Evolutionary conservation across 2,888 invertebrate species (phyloP).

Genomic region (Pseudococcus viburni): DNA sequence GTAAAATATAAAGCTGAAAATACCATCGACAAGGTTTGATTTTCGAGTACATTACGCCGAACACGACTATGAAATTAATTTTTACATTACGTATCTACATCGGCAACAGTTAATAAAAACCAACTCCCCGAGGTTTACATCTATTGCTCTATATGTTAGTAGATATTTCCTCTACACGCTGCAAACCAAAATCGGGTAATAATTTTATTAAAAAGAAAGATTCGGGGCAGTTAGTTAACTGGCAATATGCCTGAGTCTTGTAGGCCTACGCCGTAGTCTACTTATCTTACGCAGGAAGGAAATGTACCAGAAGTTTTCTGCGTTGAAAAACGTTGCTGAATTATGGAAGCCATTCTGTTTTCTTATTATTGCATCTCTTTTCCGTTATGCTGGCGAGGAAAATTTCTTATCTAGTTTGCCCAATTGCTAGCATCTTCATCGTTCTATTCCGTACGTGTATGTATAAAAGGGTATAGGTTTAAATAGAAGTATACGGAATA

Average conservation of each 20-base stretch:
- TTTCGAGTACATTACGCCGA: not conserved
- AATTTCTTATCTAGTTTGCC: slow-evolving; percentile 52
- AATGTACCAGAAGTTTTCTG: slow-evolving; percentile 56
- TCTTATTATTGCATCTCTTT: slow-evolving; percentile 54
- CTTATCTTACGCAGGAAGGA: slow-evolving; percentile 57
- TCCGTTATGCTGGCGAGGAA: slow-evolving; percentile 31
- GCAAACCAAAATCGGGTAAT: slow-evolving; percentile 1
- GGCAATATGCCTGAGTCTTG: slow-evolving; percentile 50
- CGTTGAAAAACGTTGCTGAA: slow-evolving; percentile 48
- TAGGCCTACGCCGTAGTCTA: slow-evolving; percentile 38
- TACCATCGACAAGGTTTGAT: not conserved
- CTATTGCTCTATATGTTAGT: not conserved
- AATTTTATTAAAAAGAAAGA: slow-evolving; percentile 52
- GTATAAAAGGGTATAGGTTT: not conserved
- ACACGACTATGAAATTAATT: slow-evolving; percentile 44
- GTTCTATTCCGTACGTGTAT: not conserved
- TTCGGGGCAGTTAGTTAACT: slow-evolving; percentile 54
- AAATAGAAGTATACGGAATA: not conserved
- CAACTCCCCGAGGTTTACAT: slow-evolving; percentile 41
- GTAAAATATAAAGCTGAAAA: no score
- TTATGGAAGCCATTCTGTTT: slow-evolving; percentile 47
- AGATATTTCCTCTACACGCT: not conserved
- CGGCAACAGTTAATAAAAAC: slow-evolving; percentile 20
- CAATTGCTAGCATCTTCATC: slow-evolving; percentile 25
- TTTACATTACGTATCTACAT: not conserved